A percentile compares a stretch with the other conserved stretches of the same genome.
Evolutionary conservation across 2,797 vertebrate species (phyloP).

Genomic region (Sarcoramphus papa): DNA sequence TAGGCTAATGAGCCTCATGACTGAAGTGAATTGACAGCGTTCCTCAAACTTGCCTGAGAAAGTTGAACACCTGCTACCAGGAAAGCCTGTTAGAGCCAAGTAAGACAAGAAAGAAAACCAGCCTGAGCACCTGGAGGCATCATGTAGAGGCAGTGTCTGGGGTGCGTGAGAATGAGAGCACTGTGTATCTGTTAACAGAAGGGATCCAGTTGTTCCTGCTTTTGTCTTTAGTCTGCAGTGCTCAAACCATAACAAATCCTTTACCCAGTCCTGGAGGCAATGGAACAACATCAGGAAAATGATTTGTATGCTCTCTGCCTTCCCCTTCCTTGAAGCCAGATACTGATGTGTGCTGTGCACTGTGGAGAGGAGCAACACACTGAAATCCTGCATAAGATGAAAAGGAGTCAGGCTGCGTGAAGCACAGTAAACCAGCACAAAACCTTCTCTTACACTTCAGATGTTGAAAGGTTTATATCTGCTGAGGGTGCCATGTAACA

Average conservation of each 20-base stretch:
- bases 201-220: background rate
- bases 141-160: background rate
- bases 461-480: background rate
- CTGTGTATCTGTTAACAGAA: background rate
- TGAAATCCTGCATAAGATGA: background rate
- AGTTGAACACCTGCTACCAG: background rate
- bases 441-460: background rate
- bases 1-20: background rate
- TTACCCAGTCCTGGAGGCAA: background rate
- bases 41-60: background rate
- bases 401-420: background rate
- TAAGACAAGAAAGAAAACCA: background rate
- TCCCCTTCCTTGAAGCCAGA: background rate
- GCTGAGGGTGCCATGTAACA: background rate
- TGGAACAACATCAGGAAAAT: background rate
- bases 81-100: background rate
- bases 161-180: fast-evolving
- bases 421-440: background rate
- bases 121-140: background rate
- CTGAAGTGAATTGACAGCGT: background rate
- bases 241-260: background rate
- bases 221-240: background rate
- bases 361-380: background rate
- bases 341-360: background rate
- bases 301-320: background rate